phyloP scores from a whole-genome alignment of 35 echinoderm and acorn worm genomes.

The Holothuria glaberrima region DNA sequence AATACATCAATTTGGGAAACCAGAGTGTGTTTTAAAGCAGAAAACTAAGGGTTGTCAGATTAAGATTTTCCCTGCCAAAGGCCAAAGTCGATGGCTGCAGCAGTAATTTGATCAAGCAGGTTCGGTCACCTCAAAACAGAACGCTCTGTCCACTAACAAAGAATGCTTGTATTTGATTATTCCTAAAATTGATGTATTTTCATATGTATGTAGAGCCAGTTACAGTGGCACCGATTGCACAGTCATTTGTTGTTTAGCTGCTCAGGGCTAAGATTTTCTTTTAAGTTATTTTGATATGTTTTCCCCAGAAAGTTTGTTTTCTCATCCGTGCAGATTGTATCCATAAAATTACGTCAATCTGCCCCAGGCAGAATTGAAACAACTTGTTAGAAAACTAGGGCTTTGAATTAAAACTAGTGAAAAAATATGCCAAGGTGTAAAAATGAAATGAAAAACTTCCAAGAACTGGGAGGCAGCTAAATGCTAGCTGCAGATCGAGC shows the following conservation, averaged over 20 bases:
- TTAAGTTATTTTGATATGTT: constrained; percentile 28
- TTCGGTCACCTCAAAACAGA: constrained; percentile 47
- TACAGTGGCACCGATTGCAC: not conserved
- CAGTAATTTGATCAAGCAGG: constrained; percentile 61
- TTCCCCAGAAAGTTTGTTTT: no score
- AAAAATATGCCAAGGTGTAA: no score
- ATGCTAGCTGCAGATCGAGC: no score
- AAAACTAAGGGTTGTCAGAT: constrained; percentile 41
- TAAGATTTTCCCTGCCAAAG: not conserved
- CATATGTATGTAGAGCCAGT: constrained; percentile 40
- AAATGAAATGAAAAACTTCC: no score
- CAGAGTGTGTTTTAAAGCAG: constrained; percentile 15
- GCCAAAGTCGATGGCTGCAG: constrained; percentile 44
- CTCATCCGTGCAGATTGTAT: not conserved
- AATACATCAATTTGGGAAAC: constrained; percentile 32
- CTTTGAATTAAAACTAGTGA: no score
- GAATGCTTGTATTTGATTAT: constrained; percentile 47
- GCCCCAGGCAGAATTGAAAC: constrained; percentile 1
- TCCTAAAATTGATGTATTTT: constrained; percentile 27
- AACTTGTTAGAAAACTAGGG: not conserved
- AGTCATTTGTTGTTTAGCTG: not conserved
- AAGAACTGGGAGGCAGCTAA: no score
- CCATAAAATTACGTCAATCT: constrained; percentile 3
- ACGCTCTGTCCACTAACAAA: constrained; percentile 25
- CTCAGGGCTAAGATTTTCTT: constrained; percentile 9